Conservation (phyloP, 2,888 invertebrate genomes). For the Listrodromus nycthemerus region DNA sequence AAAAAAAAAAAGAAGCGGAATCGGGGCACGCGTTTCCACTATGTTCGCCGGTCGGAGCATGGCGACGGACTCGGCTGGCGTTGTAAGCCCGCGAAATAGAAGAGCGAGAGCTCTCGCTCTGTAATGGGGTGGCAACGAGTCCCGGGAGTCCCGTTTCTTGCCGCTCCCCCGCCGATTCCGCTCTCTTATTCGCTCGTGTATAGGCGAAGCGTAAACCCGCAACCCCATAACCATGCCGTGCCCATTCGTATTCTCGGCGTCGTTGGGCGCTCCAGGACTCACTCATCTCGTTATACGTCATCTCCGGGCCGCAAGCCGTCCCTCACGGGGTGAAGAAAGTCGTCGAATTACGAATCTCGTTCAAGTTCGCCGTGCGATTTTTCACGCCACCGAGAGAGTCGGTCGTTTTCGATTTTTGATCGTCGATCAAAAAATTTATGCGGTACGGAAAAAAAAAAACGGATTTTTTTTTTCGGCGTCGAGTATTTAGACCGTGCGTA, state of each 20-base stretch:
- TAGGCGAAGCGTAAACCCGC: slow-evolving; percentile 36
- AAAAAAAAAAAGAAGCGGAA: slow-evolving; percentile 59
- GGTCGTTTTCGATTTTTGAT: not conserved
- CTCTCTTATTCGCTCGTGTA: slow-evolving; percentile 54
- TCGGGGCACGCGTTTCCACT: slow-evolving; percentile 74
- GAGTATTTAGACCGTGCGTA: too few species aligned
- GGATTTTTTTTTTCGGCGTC: not conserved
- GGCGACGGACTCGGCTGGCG: slow-evolving; percentile 22
- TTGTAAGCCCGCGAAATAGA: slow-evolving; percentile 76
- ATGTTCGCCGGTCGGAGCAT: slow-evolving; percentile 22
- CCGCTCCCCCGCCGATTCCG: slow-evolving; percentile 60
- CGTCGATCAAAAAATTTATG: not conserved
- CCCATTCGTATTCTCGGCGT: slow-evolving; percentile 64
- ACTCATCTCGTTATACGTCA: slow-evolving; percentile 46
- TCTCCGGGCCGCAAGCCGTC: slow-evolving; percentile 14
- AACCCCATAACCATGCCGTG: slow-evolving; percentile 46
- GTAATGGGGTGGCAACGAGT: slow-evolving; percentile 84
- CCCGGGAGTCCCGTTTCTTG: slow-evolving; percentile 83
- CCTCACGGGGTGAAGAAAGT: not conserved
- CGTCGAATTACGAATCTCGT: slow-evolving; percentile 37
- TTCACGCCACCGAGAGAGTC: not conserved
- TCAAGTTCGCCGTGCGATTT: not conserved
- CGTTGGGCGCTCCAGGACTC: slow-evolving; percentile 46
- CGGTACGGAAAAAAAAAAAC: too few species aligned
- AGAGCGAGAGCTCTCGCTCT: slow-evolving; percentile 76